Evolutionary conservation across 2,113 vertebrate species (phyloP).

Genomic region (Ahaetulla prasina): DNA sequence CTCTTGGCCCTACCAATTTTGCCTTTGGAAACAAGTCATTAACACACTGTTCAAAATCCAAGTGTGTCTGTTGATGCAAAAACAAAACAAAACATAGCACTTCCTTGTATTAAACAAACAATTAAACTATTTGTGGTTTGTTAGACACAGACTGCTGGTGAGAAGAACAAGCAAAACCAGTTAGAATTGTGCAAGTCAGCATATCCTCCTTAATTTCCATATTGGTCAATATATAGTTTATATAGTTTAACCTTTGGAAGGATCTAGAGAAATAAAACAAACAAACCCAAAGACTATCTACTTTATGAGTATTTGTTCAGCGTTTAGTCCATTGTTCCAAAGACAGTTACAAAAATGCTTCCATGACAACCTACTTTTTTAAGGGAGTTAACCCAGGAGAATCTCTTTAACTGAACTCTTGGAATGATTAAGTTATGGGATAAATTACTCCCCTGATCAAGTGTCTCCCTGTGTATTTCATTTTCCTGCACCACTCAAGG

Average conservation of each 20-base stretch:
- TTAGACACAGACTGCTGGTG: background rate
- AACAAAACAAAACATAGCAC: background rate
- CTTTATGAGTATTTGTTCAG: background rate
- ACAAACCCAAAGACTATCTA: background rate
- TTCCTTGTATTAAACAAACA: background rate
- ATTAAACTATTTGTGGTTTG: background rate
- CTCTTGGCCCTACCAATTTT: background rate
- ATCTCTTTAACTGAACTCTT: background rate
- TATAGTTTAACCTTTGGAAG: background rate
- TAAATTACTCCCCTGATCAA: slow-evolving; percentile 24
- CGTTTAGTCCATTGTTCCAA: background rate
- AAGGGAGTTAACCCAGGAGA: background rate
- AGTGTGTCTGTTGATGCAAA: background rate
- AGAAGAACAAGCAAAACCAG: background rate
- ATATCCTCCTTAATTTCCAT: background rate
- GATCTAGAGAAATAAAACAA: background rate
- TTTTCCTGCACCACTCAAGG: background rate
- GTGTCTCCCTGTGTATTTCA: background rate
- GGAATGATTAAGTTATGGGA: background rate
- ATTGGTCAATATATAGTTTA: background rate
- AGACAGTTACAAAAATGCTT: background rate
- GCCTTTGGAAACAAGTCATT: background rate
- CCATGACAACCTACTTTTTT: background rate
- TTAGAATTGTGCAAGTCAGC: background rate
- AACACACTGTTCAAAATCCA: background rate